phyloP scores from a whole-genome alignment of 2,888 invertebrate species.

The Neuroscelio doddi region DNA sequence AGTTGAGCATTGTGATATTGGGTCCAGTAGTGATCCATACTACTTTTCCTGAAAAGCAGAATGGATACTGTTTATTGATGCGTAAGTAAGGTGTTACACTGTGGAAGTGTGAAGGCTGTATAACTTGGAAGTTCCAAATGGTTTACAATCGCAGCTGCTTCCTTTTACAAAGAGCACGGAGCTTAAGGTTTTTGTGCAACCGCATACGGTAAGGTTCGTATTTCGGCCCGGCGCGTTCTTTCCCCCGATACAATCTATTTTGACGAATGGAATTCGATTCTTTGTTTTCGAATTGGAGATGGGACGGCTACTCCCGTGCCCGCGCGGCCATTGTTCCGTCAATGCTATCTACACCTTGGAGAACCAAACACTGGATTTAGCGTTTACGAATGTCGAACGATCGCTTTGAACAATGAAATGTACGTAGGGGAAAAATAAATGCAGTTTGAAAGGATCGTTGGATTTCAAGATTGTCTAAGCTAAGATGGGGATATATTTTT shows the following conservation, averaged over 20 bases:
- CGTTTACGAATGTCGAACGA: slow-evolving; percentile 10
- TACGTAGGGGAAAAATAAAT: neutral
- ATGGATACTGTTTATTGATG: slow-evolving; percentile 27
- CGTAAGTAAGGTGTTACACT: slow-evolving; percentile 52
- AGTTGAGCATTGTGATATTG: neutral
- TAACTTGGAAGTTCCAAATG: slow-evolving; percentile 50
- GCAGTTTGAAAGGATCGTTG: neutral
- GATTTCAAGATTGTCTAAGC: slow-evolving; percentile 2
- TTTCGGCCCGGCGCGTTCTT: slow-evolving; percentile 34
- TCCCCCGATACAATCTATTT: slow-evolving; percentile 29
- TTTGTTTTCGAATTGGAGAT: slow-evolving; percentile 35
- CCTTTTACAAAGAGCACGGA: slow-evolving; percentile 45
- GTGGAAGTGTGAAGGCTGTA: slow-evolving; percentile 50
- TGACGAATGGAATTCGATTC: slow-evolving; percentile 26
- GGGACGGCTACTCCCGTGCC: slow-evolving; percentile 17
- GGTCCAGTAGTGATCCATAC: neutral
- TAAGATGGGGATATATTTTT: neutral
- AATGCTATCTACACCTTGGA: slow-evolving; percentile 14
- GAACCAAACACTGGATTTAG: slow-evolving; percentile 2
- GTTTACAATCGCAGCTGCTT: slow-evolving; percentile 57
- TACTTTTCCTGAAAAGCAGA: slow-evolving; percentile 14
- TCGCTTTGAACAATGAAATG: slow-evolving; percentile 10
- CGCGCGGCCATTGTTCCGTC: slow-evolving; percentile 20
- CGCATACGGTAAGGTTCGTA: slow-evolving; percentile 39
- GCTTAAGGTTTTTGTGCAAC: slow-evolving; percentile 34